A percentile compares a stretch with the other conserved stretches of the same genome.
phyloP scores from a whole-genome alignment of 2,113 vertebrate species.

The Tychaedon coryphoeus region DNA sequence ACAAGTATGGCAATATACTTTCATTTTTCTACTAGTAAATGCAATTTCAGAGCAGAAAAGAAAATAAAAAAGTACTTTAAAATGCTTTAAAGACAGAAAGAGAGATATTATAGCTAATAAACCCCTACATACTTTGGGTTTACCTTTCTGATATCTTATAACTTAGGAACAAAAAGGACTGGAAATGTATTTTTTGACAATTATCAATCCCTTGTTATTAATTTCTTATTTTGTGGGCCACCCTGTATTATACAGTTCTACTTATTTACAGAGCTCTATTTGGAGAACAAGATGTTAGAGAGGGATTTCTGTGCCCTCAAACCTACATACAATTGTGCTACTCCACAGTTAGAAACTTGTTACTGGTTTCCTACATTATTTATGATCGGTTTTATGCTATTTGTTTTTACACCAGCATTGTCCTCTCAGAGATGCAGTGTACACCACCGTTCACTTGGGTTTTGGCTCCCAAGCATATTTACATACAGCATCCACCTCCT shows the following conservation, averaged over 20 bases:
- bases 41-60: slow-evolving; percentile 32
- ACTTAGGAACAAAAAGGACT: neutral
- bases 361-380: neutral
- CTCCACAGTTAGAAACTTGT: neutral
- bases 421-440: neutral
- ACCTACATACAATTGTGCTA: neutral
- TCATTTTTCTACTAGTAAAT: neutral
- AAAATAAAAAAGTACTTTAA: neutral
- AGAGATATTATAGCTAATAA: neutral
- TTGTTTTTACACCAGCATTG: neutral
- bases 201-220: neutral
- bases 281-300: neutral
- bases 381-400: neutral
- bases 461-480: neutral
- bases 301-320: neutral
- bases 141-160: neutral
- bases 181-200: neutral
- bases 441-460: neutral
- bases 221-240: too few species aligned
- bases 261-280: neutral
- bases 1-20: neutral
- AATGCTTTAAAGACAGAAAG: slow-evolving; percentile 7
- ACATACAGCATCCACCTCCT: neutral
- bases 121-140: neutral
- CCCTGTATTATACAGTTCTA: neutral